A percentile compares a stretch with the other conserved stretches of the same genome.
phyloP scores from a whole-genome alignment of 92 coral and sea anemone genomes.

The Metridium senile region DNA sequence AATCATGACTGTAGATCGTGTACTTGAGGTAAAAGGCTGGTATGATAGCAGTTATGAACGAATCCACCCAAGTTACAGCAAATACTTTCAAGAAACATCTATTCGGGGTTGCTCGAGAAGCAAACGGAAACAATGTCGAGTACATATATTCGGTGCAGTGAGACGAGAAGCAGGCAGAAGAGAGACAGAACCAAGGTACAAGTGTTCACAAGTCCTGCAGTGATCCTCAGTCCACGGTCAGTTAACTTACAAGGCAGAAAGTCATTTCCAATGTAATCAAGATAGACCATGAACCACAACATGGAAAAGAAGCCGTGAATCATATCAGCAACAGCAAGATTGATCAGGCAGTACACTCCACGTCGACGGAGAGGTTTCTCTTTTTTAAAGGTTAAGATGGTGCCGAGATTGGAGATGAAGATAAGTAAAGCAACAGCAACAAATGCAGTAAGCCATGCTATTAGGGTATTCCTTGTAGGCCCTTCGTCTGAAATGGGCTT shows the following conservation, averaged over 20 bases:
- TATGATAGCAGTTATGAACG: background rate
- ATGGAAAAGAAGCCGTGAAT: constrained; percentile 9
- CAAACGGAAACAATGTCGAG: constrained; percentile 13
- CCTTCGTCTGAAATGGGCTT: too few species aligned
- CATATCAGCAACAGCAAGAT: constrained; percentile 31
- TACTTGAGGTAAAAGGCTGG: background rate
- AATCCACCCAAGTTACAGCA: background rate
- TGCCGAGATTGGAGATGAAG: constrained; percentile 4
- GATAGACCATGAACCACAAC: background rate
- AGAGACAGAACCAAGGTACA: background rate
- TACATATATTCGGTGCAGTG: constrained; percentile 18
- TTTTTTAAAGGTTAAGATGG: constrained; percentile 4
- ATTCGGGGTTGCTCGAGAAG: background rate
- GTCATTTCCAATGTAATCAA: background rate
- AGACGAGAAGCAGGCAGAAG: constrained; percentile 18
- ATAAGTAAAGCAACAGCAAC: background rate
- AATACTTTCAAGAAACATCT: background rate
- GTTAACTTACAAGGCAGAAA: background rate
- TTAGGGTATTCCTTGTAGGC: background rate
- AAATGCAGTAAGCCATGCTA: background rate
- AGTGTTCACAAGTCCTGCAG: background rate
- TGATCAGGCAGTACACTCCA: constrained; percentile 14
- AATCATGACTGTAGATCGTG: background rate
- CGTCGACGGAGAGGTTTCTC: constrained; percentile 9
- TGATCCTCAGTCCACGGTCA: background rate